Conservation (phyloP, 2,888 invertebrate species). For the Eueremaeus valkanovi region DNA sequence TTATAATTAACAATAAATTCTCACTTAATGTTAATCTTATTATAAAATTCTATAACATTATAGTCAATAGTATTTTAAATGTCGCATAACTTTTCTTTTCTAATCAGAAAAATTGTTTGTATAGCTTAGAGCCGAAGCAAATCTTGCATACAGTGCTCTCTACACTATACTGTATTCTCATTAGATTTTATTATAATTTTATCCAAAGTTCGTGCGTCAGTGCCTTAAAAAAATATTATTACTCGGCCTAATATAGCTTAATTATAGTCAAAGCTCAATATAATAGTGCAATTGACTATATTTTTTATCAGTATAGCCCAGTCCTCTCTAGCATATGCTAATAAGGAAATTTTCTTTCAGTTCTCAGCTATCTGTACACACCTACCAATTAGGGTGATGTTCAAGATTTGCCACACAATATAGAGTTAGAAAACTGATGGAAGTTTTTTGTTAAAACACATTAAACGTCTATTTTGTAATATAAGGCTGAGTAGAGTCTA, state of each 20-base stretch:
- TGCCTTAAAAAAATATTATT: conserved; percentile 15
- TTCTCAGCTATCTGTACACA: not conserved
- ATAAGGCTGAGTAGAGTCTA: too few relatives aligned
- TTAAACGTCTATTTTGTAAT: too few relatives aligned
- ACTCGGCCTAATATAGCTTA: not conserved
- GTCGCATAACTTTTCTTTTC: not conserved
- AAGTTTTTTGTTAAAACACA: too few relatives aligned
- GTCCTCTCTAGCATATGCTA: not conserved
- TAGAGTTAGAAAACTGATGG: too few relatives aligned
- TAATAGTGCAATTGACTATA: not conserved
- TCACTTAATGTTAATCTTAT: not conserved
- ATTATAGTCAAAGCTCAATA: conserved; percentile 1
- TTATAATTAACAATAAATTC: too few relatives aligned
- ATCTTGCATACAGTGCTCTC: too few relatives aligned
- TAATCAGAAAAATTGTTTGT: not conserved
- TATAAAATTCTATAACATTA: not conserved
- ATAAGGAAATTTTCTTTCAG: not conserved
- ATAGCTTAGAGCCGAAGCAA: not conserved
- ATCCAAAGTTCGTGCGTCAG: conserved; percentile 12
- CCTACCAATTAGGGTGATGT: not conserved
- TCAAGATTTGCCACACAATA: not conserved
- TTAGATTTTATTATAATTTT: not conserved
- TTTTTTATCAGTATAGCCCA: too few relatives aligned
- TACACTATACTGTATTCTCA: not conserved
- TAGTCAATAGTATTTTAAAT: not conserved